Conservation (phyloP, 1,140 invertebrate species). For the Lepidurus packardi region DNA sequence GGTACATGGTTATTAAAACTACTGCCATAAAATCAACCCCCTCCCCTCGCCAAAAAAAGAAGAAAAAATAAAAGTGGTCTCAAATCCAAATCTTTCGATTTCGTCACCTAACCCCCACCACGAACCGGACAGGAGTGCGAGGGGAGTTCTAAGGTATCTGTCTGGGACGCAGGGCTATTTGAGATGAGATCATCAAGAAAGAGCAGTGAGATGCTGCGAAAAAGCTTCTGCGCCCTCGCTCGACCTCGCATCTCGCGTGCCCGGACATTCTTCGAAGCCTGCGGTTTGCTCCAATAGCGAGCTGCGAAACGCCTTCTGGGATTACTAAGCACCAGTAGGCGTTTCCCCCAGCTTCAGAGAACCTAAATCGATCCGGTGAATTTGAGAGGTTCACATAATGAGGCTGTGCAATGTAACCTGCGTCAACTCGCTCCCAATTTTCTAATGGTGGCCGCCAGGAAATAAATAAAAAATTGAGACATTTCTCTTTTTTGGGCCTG, state of each 20-base stretch:
- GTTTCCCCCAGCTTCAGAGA: too few species aligned
- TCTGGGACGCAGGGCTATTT: slow-evolving; percentile 1
- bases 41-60: too few species aligned
- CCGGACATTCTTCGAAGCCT: background rate
- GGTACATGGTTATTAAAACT: too few species aligned
- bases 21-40: too few species aligned
- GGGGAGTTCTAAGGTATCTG: background rate
- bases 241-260: background rate
- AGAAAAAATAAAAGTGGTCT: too few species aligned
- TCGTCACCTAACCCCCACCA: background rate
- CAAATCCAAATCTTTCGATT: too few species aligned
- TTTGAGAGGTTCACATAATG: background rate
- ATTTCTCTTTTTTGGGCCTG: background rate
- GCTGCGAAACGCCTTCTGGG: background rate
- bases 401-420: slow-evolving; percentile 8
- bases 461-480: too few species aligned
- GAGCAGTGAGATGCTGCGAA: background rate
- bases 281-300: background rate
- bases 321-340: background rate
- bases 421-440: background rate
- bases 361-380: background rate
- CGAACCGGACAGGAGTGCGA: background rate
- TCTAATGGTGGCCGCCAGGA: background rate
- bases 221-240: slow-evolving; percentile 2
- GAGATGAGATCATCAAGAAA: background rate